Base-by-base conservation (phyloP, 2,113 vertebrate genomes). In the Lepus americanus region DNA sequence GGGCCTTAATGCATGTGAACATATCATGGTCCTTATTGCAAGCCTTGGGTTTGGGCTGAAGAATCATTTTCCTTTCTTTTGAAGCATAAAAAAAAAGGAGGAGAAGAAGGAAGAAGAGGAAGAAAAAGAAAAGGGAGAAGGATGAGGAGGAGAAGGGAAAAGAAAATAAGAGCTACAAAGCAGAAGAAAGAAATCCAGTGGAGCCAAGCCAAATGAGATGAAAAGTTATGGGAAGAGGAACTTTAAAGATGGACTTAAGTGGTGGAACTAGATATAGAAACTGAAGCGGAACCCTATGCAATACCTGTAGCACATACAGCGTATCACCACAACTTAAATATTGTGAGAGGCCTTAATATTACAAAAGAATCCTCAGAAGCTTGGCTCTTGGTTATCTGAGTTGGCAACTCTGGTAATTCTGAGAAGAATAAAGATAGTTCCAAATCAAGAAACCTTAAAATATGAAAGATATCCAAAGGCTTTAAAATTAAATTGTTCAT, bases 361-460 rank as follows among this genome's bases (percentile, higher is more conserved):
- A 84, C 22, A 23, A 79, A 76, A 72, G 53, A 59, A 49, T 27
- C 27, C 53, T 70, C 29, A 36, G 6, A 77, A 53, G 23, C 64
- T 61, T 77, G 81, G n/a, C n/a, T 85, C 14, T 66, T 0, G 67
- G 55, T 20, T 51, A 33, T 51, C 36, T 64, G 64, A 76, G 22
- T 90, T 39, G 69, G 39, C 33, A 81, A 55, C 55, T 33, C 14
- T 55, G 27, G 19, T 80, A 55, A 64, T 64, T 94, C 55, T 87
- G 64, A 49, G 23, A 77, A 94, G 39, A 84, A 76, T 66, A 29
- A 89, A 76, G 67, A 88, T 20, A 31, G 29, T 73, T 95, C 93
- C 36, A 73, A 76, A 91, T 76, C 53, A 83, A 17, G 5, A 9
- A 67, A 89, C 59, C 33, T 89, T 67, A 44, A 61, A 79, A 36